Conservation (phyloP, 2,888 invertebrate genomes). For the Ophioninae sp. region DNA sequence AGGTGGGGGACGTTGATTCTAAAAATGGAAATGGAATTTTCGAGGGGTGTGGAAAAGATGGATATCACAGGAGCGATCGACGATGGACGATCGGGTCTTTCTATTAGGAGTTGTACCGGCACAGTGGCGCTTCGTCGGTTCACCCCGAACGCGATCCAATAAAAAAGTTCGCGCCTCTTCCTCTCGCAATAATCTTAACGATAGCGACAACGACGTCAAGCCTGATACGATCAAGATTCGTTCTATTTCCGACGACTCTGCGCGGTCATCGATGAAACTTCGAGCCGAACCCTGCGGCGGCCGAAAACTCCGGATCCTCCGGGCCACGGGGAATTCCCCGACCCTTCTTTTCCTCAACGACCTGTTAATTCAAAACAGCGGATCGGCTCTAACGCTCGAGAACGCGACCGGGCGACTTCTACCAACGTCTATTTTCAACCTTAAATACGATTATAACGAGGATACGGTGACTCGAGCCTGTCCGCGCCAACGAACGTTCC, state of each 20-base stretch:
- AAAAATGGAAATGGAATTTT: background rate
- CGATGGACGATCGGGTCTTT: too few species aligned
- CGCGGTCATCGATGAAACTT: constrained; percentile 64
- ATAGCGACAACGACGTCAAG: background rate
- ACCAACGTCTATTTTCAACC: background rate
- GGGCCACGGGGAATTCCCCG: constrained; percentile 59
- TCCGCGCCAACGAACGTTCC: background rate
- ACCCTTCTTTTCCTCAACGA: constrained; percentile 49
- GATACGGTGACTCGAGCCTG: background rate
- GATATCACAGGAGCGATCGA: too few species aligned
- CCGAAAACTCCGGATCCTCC: background rate
- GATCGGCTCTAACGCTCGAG: background rate
- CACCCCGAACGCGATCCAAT: too few species aligned
- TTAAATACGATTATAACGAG: background rate
- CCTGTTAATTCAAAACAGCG: constrained; percentile 51
- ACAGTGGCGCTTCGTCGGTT: background rate
- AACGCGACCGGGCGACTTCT: background rate
- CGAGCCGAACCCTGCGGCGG: constrained; percentile 62
- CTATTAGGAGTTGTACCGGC: too few species aligned
- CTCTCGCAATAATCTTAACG: background rate
- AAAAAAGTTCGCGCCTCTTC: too few species aligned
- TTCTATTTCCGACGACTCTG: background rate
- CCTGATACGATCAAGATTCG: background rate
- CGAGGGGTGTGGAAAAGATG: too few species aligned
- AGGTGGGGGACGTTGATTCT: background rate